A percentile compares a stretch with the other conserved stretches of the same genome.
phyloP scores from a whole-genome alignment of 2,113 vertebrate species.

The Centropus bengalensis region DNA sequence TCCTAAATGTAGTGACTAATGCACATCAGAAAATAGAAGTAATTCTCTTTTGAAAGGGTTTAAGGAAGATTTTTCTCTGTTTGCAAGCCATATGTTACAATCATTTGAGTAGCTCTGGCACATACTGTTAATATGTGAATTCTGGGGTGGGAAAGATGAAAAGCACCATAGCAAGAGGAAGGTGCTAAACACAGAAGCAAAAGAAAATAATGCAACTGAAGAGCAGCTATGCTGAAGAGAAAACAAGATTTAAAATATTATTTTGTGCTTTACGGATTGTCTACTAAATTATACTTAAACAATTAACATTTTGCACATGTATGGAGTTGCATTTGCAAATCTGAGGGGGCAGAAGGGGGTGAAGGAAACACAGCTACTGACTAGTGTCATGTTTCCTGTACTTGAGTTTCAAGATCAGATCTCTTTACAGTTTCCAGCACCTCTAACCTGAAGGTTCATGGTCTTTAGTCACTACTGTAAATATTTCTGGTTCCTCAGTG shows the following conservation, averaged over 20 bases:
- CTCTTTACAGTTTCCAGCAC: neutral
- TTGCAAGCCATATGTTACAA: neutral
- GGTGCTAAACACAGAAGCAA: neutral
- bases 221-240: neutral
- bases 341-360: neutral
- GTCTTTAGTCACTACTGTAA: neutral
- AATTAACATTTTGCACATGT: neutral
- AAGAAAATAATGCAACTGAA: neutral
- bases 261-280: neutral
- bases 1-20: neutral
- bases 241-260: neutral
- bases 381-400: neutral
- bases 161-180: neutral
- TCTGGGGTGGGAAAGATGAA: neutral
- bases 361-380: neutral
- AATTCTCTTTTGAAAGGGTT: neutral
- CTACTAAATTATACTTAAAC: neutral
- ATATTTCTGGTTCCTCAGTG: neutral
- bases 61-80: neutral
- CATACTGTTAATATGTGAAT: neutral
- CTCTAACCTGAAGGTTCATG: neutral
- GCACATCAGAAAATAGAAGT: neutral
- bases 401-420: neutral
- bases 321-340: neutral
- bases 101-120: neutral